These are phyloP conservation scores for Dendrolimus pini DNA, from an alignment of 2,888 invertebrate genomes.

Conservation along the genomic window DNA sequence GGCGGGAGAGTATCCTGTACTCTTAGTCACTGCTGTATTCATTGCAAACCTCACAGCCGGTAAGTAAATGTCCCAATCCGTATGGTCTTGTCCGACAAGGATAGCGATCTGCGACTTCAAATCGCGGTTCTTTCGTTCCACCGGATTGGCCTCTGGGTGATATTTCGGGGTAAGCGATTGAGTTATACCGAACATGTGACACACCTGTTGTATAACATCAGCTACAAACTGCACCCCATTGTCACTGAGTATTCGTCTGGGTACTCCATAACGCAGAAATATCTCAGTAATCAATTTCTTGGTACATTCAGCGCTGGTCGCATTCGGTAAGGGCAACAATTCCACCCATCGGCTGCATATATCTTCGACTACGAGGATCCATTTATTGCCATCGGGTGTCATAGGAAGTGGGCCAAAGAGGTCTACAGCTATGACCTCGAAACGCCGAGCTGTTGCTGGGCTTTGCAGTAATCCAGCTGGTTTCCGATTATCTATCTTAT, in stretches of 20 bases:
- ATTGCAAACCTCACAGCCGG: too few relatives aligned
- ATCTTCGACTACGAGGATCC: slow-evolving; percentile 24
- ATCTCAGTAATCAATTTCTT: slow-evolving; percentile 16
- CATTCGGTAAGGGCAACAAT: slow-evolving; percentile 17
- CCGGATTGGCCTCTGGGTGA: slow-evolving; percentile 23
- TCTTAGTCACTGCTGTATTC: too few relatives aligned
- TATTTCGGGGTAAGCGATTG: slow-evolving; percentile 7
- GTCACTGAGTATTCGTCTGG: slow-evolving; percentile 30
- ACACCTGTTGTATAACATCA: slow-evolving; percentile 7
- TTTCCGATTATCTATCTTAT: slow-evolving; percentile 6
- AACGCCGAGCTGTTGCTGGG: slow-evolving; percentile 8
- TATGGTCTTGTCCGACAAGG: too few relatives aligned
- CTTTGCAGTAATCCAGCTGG: slow-evolving; percentile 9
- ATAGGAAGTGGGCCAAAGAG: slow-evolving; percentile 22
- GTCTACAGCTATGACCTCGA: slow-evolving; percentile 28
- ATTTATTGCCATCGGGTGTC: slow-evolving; percentile 7
- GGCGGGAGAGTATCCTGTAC: too few relatives aligned
- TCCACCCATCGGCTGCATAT: slow-evolving; percentile 20
- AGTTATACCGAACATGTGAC: not conserved
- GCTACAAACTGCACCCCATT: slow-evolving; percentile 23
- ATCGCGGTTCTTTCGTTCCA: slow-evolving; percentile 28
- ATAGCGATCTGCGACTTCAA: slow-evolving; percentile 19
- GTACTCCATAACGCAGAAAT: slow-evolving; percentile 28
- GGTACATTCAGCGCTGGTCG: slow-evolving; percentile 15
- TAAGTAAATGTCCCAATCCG: too few relatives aligned